Percentiles rank a stretch among this genome's conserved stretches.
phyloP scores from a whole-genome alignment of 1,140 invertebrate species.

The Adoxophyes honmai region DNA sequence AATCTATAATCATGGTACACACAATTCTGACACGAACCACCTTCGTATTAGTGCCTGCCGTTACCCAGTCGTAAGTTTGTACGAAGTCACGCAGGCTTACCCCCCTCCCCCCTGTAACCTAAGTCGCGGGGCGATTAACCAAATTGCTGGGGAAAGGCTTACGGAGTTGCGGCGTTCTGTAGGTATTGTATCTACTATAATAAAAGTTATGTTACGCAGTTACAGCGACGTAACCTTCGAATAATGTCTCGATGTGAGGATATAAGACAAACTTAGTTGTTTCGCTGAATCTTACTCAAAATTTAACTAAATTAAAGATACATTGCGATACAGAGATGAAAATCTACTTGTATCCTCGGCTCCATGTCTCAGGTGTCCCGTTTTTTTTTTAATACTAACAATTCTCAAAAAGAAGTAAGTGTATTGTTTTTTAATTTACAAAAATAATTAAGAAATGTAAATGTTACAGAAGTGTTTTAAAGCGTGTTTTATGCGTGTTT shows the following conservation, averaged over 20 bases:
- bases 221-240: not conserved
- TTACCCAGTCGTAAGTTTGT: slow-evolving; percentile 23
- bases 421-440: too few relatives aligned
- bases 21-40: not conserved
- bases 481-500: too few relatives aligned
- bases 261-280: too few relatives aligned
- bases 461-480: too few relatives aligned
- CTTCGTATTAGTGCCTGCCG: slow-evolving; percentile 18
- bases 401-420: too few relatives aligned
- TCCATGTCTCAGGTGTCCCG: too few relatives aligned
- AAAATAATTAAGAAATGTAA: too few relatives aligned
- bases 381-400: too few relatives aligned
- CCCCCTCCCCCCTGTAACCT: not conserved
- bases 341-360: too few relatives aligned
- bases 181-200: slow-evolving; percentile 20
- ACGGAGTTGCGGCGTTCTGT: slow-evolving; percentile 37
- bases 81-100: slow-evolving; percentile 23
- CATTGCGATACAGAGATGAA: too few relatives aligned
- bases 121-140: slow-evolving; percentile 36
- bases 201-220: slow-evolving; percentile 17
- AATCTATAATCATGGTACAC: not conserved
- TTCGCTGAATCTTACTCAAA: too few relatives aligned
- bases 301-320: too few relatives aligned
- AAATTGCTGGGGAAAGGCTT: slow-evolving; percentile 43
- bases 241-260: not conserved